A percentile compares a stretch with the other conserved stretches of the same genome.
Evolutionary conservation across 2,113 vertebrate genomes (phyloP).

Genomic region (Pachycephala philippinensis): DNA sequence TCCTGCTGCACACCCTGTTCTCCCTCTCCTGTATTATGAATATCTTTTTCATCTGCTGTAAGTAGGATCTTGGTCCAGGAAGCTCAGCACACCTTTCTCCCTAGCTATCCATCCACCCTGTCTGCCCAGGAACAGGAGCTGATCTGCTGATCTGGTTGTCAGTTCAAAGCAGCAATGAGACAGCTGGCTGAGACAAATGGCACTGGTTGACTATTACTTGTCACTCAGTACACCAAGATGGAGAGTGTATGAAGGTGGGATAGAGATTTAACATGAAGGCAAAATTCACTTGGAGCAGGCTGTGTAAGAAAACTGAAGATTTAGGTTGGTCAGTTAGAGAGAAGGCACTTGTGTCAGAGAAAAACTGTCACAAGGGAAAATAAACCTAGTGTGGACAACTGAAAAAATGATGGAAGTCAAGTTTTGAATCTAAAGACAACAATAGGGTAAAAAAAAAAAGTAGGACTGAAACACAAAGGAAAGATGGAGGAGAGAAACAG

Average conservation of each 20-base stretch:
- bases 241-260: not conserved
- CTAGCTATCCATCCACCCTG: not conserved
- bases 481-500: not conserved
- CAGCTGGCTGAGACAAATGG: not conserved
- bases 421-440: not conserved
- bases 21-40: rapidly evolving
- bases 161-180: not conserved
- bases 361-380: not conserved
- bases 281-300: not conserved
- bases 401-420: not conserved
- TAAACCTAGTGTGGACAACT: not conserved
- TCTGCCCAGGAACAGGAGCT: not conserved
- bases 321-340: not conserved
- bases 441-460: not conserved
- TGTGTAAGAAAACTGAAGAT: not conserved
- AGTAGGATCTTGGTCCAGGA: not conserved
- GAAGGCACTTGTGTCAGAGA: not conserved
- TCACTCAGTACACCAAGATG: not conserved
- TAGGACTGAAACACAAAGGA: not conserved
- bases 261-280: not conserved
- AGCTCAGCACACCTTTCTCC: not conserved
- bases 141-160: not conserved
- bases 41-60: not conserved
- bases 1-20: rapidly evolving
- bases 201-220: not conserved